phyloP scores from a whole-genome alignment of 1,140 invertebrate genomes.

The Brachionus sp. region DNA sequence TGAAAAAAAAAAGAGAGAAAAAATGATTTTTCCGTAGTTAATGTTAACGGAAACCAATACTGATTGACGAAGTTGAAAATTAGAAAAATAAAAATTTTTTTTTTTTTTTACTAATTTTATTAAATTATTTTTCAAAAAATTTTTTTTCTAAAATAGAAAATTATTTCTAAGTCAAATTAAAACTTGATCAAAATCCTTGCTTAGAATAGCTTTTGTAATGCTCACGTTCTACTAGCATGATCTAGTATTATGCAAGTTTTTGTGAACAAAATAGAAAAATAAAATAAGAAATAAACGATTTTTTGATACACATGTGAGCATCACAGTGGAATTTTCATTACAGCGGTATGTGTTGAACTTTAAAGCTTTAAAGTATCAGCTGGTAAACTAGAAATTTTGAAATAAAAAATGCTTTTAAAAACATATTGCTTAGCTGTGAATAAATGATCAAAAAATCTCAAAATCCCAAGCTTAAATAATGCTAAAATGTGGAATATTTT shows the following conservation, averaged over 20 bases:
- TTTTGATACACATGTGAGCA: neutral
- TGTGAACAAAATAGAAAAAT: neutral
- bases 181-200: neutral
- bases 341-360: neutral
- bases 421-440: neutral
- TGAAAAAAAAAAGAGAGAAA: neutral
- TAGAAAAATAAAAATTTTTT: neutral
- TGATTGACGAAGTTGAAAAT: neutral
- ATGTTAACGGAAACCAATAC: no score
- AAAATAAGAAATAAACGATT: neutral
- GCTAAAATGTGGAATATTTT: neutral
- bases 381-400: neutral
- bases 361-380: neutral
- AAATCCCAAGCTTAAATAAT: no score
- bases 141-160: neutral
- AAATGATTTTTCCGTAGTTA: no score
- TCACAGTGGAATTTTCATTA: neutral
- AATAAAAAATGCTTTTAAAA: no score
- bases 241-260: neutral
- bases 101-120: neutral
- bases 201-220: constrained; percentile 49
- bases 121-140: neutral
- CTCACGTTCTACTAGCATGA: constrained; percentile 17
- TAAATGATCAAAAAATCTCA: neutral
- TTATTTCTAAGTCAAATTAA: neutral